Evolutionary conservation across 37 sponge, comb jelly and placozoan species (phyloP).

Genomic region (Halichondria panicea): DNA sequence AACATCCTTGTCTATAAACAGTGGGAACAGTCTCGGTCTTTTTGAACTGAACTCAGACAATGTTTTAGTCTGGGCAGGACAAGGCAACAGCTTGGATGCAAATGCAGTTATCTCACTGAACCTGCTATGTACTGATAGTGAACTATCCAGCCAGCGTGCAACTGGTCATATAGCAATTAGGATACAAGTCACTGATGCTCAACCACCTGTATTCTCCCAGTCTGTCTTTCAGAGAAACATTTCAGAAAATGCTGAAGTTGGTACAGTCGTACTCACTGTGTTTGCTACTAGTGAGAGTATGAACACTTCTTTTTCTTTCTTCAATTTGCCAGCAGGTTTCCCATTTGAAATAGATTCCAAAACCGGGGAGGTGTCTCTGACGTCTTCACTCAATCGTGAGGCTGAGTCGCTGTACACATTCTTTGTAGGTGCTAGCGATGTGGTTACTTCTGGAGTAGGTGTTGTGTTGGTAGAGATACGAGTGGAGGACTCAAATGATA

Average conservation of each 20-base stretch:
- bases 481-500: constrained; percentile 37
- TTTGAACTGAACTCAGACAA: constrained; percentile 36
- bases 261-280: constrained; percentile 12
- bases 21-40: constrained; percentile 21
- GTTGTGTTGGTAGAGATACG: constrained; percentile 15
- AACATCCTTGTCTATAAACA: constrained; percentile 32
- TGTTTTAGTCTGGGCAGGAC: constrained; percentile 34
- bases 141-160: constrained; percentile 3
- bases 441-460: background rate
- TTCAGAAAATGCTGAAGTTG: constrained; percentile 22
- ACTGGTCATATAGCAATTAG: constrained; percentile 14
- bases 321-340: constrained; percentile 5
- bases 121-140: constrained; percentile 18
- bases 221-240: constrained; percentile 3
- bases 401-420: constrained; percentile 18
- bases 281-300: constrained; percentile 11
- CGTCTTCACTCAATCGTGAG: constrained; percentile 24
- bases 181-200: constrained; percentile 9
- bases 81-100: background rate
- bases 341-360: constrained; percentile 31
- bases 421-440: constrained; percentile 39
- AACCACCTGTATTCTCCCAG: constrained; percentile 12
- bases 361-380: constrained; percentile 20
- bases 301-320: background rate
- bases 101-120: constrained; percentile 32